Conservation (phyloP, 1,140 invertebrate species). For the Fopius arisanus region DNA sequence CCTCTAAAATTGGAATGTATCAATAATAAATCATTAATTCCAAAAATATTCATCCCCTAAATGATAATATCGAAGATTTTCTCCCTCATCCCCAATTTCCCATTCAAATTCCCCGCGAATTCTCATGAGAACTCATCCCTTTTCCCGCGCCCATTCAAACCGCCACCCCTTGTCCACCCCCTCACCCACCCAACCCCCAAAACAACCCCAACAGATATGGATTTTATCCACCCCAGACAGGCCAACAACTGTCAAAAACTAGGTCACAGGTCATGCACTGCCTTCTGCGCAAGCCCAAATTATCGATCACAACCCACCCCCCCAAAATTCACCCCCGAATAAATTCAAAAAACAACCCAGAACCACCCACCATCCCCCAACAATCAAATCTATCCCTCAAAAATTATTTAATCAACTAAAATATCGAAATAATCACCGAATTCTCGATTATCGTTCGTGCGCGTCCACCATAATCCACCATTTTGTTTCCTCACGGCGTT, state of each 20-base stretch:
- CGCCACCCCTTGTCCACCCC: not conserved
- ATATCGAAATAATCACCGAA: not conserved
- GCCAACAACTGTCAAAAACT: not conserved
- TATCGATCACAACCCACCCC: slow-evolving; percentile 1
- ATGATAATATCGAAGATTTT: too few relatives aligned
- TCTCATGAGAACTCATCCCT: not conserved
- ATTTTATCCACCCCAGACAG: not conserved
- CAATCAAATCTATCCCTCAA: not conserved
- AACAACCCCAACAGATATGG: not conserved
- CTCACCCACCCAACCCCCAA: not conserved
- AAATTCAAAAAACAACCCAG: not conserved
- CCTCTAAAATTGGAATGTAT: too few relatives aligned
- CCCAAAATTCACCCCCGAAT: not conserved
- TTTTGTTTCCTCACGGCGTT: not conserved
- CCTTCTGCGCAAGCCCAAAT: not conserved
- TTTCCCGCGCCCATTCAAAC: not conserved
- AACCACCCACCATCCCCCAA: not conserved
- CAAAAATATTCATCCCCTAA: too few relatives aligned
- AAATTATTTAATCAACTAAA: not conserved
- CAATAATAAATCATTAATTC: too few relatives aligned
- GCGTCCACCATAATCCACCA: not conserved
- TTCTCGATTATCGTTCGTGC: not conserved
- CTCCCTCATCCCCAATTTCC: too few relatives aligned
- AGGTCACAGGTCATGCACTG: not conserved
- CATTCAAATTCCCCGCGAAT: too few relatives aligned